phyloP scores from a whole-genome alignment of 2,888 invertebrate species.

The Leucania comma region DNA sequence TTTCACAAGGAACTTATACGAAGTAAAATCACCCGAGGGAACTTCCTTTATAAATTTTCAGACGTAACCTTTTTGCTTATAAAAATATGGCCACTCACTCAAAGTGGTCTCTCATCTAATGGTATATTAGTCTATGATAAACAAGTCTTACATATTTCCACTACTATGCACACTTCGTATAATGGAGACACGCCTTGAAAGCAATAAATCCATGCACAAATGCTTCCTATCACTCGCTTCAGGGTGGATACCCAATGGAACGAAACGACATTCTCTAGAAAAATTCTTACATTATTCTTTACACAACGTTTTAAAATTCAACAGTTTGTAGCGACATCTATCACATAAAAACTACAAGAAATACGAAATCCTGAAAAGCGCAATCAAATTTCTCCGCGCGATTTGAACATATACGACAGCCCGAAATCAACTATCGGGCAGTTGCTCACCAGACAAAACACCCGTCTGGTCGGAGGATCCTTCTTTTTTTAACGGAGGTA shows the following conservation, averaged over 20 bases:
- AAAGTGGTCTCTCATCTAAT: conserved; percentile 40
- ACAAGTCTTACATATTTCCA: conserved; percentile 34
- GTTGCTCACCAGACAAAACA: no score
- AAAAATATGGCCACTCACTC: conserved; percentile 18
- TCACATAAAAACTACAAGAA: no score
- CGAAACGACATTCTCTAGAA: conserved; percentile 31
- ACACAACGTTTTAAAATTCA: not conserved
- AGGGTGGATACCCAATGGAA: conserved; percentile 41
- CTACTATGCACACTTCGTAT: conserved; percentile 51
- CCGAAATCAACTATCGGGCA: no score
- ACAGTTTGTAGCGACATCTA: no score
- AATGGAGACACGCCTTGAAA: conserved; percentile 45
- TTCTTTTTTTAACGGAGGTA: no score
- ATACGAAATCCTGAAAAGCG: no score
- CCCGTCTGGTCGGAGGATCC: no score
- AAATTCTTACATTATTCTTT: conserved; percentile 11
- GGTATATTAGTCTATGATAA: conserved; percentile 47
- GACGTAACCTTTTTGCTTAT: not conserved
- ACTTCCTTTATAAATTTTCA: not conserved
- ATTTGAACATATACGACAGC: no score
- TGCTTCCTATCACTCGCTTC: conserved; percentile 43
- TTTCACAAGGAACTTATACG: not conserved
- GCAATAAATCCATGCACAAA: conserved; percentile 55
- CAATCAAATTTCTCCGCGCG: no score
- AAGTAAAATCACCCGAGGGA: conserved; percentile 4